phyloP scores from a whole-genome alignment of 2,797 vertebrate genomes.

The Monodelphis domestica region DNA sequence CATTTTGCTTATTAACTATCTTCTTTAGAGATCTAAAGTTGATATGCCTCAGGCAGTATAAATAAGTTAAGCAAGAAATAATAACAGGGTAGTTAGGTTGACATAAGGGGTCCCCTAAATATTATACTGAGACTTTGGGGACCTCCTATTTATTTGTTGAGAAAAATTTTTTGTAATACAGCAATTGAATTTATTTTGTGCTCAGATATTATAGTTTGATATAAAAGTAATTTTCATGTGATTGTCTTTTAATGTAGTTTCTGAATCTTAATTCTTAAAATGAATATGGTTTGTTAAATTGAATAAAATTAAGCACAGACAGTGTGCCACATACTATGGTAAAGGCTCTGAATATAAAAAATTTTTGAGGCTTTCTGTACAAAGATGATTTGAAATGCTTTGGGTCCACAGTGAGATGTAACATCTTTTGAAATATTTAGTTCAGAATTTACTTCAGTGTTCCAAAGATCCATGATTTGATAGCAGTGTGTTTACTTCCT shows the following conservation, averaged over 20 bases:
- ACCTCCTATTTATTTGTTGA: background rate
- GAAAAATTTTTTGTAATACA: background rate
- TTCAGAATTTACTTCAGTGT: background rate
- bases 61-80: background rate
- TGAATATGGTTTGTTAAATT: background rate
- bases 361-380: background rate
- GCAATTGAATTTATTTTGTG: background rate
- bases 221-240: background rate
- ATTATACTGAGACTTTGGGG: background rate
- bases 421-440: background rate
- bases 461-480: background rate
- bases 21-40: background rate
- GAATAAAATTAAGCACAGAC: background rate
- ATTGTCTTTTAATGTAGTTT: background rate
- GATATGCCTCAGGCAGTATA: background rate
- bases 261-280: background rate
- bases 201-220: background rate
- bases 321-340: background rate
- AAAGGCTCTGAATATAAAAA: background rate
- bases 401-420: background rate
- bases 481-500: background rate
- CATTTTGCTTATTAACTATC: background rate
- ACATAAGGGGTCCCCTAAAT: background rate
- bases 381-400: background rate
- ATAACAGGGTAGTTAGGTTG: background rate